Conservation (phyloP, 1,140 invertebrate species). For the Holotrichia oblita region DNA sequence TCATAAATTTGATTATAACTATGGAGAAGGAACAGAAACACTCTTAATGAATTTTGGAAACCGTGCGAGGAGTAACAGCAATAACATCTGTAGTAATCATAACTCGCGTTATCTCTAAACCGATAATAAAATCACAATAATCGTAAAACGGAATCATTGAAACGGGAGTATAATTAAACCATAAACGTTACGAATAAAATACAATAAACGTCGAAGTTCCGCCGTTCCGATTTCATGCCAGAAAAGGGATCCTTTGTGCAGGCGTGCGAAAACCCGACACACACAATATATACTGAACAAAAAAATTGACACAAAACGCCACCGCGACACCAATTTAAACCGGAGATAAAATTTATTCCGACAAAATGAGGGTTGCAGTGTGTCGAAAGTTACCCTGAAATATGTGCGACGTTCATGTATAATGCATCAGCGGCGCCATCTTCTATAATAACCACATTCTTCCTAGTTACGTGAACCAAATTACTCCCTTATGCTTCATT, state of each 20-base stretch:
- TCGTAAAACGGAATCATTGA: slow-evolving; percentile 22
- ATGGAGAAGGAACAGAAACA: background rate
- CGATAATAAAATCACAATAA: slow-evolving; percentile 20
- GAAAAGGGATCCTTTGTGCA: slow-evolving; percentile 28
- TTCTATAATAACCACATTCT: slow-evolving; percentile 54
- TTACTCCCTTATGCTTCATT: slow-evolving; percentile 49
- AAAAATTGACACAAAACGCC: slow-evolving; percentile 41
- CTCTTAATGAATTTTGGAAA: background rate
- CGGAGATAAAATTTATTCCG: slow-evolving; percentile 48
- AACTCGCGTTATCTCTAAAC: slow-evolving; percentile 28
- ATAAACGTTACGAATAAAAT: slow-evolving; percentile 35
- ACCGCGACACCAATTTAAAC: slow-evolving; percentile 46
- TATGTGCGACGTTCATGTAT: slow-evolving; percentile 47
- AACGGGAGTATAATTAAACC: slow-evolving; percentile 34
- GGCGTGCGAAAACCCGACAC: slow-evolving; percentile 13
- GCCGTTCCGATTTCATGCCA: background rate
- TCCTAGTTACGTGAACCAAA: slow-evolving; percentile 47
- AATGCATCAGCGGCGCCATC: slow-evolving; percentile 49
- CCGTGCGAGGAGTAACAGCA: background rate
- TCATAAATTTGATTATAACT: too few species aligned
- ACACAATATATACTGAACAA: slow-evolving; percentile 32
- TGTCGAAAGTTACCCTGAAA: slow-evolving; percentile 49
- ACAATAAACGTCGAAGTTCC: slow-evolving; percentile 32
- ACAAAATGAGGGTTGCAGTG: slow-evolving; percentile 42
- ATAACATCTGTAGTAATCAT: slow-evolving; percentile 23